These are phyloP conservation scores for Patella ulyssiponensis DNA, from an alignment of 2,888 invertebrate genomes.

Conservation along the genomic window DNA sequence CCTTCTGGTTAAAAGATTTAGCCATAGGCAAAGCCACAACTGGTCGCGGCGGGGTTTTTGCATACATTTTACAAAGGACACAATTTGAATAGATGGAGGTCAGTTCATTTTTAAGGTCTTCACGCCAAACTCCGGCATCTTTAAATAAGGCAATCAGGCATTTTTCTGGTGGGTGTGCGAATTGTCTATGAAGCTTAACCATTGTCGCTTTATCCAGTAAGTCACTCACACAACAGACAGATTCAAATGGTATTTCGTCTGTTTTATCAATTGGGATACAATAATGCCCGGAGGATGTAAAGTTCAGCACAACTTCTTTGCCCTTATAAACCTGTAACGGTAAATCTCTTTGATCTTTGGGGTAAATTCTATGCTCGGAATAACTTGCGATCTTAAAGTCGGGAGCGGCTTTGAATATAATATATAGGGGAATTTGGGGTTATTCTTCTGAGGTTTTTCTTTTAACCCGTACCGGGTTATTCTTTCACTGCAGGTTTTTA, in stretches of 20 bases:
- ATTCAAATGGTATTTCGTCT: background rate
- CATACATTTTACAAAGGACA: constrained; percentile 18
- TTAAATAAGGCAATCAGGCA: constrained; percentile 14
- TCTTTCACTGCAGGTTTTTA: too few species aligned
- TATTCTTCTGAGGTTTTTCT: too few species aligned
- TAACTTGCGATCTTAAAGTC: too few species aligned
- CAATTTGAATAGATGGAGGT: constrained; percentile 10
- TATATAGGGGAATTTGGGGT: too few species aligned
- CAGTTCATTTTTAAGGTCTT: background rate
- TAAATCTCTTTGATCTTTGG: too few species aligned
- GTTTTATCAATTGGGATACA: constrained; percentile 35
- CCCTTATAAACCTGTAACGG: too few species aligned
- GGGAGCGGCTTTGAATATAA: too few species aligned
- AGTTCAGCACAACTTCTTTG: constrained; percentile 33
- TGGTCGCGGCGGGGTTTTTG: constrained; percentile 19
- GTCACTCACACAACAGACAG: background rate
- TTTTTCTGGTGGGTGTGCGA: constrained; percentile 3
- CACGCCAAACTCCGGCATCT: constrained; percentile 18
- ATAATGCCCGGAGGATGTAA: constrained; percentile 30
- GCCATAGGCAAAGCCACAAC: constrained; percentile 16
- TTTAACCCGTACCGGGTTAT: too few species aligned
- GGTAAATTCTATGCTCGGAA: too few species aligned
- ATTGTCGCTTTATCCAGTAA: background rate
- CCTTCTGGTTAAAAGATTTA: constrained; percentile 15
- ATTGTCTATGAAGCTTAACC: constrained; percentile 11